Evolutionary conservation across 1,140 invertebrate species (phyloP).

Genomic region (Ooceraea biroi): DNA sequence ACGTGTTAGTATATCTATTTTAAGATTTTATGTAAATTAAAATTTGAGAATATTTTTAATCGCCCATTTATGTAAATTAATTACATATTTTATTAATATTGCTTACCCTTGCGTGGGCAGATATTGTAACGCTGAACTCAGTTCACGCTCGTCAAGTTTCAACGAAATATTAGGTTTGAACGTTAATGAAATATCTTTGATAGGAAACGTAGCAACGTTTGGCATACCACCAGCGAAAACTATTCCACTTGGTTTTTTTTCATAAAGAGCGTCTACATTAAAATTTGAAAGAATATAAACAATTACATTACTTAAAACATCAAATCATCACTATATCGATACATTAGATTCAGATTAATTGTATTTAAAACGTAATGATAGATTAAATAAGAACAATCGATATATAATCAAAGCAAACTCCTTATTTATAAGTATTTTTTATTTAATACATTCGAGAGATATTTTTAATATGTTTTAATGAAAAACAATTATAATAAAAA

Average conservation of each 20-base stretch:
- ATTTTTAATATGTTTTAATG: too few species aligned
- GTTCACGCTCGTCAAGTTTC: conserved; percentile 85
- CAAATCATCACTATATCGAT: background rate
- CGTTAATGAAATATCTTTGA: conserved; percentile 88
- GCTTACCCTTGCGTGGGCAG: conserved; percentile 89
- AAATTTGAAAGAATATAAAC: background rate
- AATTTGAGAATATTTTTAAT: too few species aligned
- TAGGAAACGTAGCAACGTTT: conserved; percentile 91
- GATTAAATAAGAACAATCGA: too few species aligned
- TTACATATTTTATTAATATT: conserved; percentile 7
- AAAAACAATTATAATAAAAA: too few species aligned
- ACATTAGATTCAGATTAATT: too few species aligned
- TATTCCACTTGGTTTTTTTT: conserved; percentile 88
- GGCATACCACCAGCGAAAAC: conserved; percentile 92
- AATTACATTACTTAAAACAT: background rate
- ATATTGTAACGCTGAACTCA: conserved; percentile 90
- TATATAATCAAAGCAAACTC: too few species aligned
- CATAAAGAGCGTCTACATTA: conserved; percentile 77
- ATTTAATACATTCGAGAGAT: too few species aligned
- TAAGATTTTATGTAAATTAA: too few species aligned
- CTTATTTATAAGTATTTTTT: too few species aligned
- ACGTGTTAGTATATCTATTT: too few species aligned
- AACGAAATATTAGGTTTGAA: conserved; percentile 87
- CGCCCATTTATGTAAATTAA: background rate
- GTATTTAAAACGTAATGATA: too few species aligned